Base-by-base conservation (phyloP, 2,888 invertebrate species). In the Lobophora halterata region DNA sequence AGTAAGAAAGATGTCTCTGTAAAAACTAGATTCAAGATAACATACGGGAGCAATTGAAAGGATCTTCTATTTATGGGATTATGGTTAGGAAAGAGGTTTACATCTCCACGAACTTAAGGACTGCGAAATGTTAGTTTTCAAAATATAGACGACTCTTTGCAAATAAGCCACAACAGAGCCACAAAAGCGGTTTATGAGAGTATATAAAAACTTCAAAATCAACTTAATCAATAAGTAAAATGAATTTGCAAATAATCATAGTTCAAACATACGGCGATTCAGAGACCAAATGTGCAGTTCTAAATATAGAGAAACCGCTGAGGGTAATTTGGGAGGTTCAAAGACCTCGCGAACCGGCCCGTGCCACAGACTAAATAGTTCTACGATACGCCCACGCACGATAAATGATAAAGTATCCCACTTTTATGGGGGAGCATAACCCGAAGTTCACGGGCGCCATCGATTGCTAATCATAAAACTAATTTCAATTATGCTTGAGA, bases 261-360 rank as follows among this genome's bases (percentile, higher is more conserved):
- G 71, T 58, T 52, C 47, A 49, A 63, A 30, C 41, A 58, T 58
- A 56, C 61, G 55, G 59, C 52, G 60, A 50, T 62, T 66, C 65
- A 55, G 58, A 62, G 64, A 62, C 56, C 61, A 64, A 72, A 66
- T 74, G 75, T 77, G 83, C 81, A 75, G 74, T 77, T 82, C 85
- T 83, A 85, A 76, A 80, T 81, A 71, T 82, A 83, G 73, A 57
- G 58, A 61, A 63, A 69, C 68, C n/a, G n/a, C 61, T 65, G 71
- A 67, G 77, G 81, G 79, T 78, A 80, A 79, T 82, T 83, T 67
- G 63, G 83, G 63, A 71, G 50, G 86, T 78, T 83, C 83, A 83
- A 81, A 72, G 80, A 80, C 83, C 86, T 73, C 72, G 75, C 79
- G 65, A 76, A 77, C 79, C 79, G 78, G 78, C 79, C 56, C 59